A percentile compares a stretch with the other conserved stretches of the same genome.
Evolutionary conservation across 2,797 vertebrate species (phyloP).

Genomic region (Synaphobranchus kaupii): DNA sequence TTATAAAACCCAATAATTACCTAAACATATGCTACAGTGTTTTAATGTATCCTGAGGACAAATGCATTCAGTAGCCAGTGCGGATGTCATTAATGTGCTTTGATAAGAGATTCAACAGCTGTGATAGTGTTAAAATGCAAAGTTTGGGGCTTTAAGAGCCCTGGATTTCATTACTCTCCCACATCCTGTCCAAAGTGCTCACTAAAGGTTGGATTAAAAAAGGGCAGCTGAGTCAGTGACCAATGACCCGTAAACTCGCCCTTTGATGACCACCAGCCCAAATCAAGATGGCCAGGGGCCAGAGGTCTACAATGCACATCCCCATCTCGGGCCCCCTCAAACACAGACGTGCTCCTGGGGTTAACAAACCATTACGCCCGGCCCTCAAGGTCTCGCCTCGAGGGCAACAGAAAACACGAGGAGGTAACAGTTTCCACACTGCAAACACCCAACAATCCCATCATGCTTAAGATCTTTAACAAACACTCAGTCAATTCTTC

Average conservation of each 20-base stretch:
- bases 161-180: constrained; percentile 24
- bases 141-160: not conserved
- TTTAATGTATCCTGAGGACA: not conserved
- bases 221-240: constrained; percentile 60
- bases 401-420: constrained; percentile 33
- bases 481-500: constrained; percentile 31
- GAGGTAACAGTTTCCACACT: constrained; percentile 36
- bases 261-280: constrained; percentile 23
- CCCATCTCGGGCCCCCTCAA: constrained; percentile 45
- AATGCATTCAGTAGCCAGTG: not conserved
- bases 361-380: constrained; percentile 66
- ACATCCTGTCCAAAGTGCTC: constrained; percentile 43
- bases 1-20: not conserved
- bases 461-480: constrained; percentile 40
- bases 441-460: constrained; percentile 36
- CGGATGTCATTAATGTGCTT: not conserved
- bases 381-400: constrained; percentile 58
- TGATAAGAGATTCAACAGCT: constrained; percentile 21
- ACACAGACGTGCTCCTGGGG: constrained; percentile 58
- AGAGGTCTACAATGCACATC: constrained; percentile 35
- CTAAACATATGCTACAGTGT: not conserved
- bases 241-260: constrained; percentile 31
- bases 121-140: constrained; percentile 2
- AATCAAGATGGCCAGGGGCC: constrained; percentile 56
- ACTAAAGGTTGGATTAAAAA: constrained; percentile 62